Conservation (phyloP, 2,797 vertebrate species). For the Fistularia commersonii region DNA sequence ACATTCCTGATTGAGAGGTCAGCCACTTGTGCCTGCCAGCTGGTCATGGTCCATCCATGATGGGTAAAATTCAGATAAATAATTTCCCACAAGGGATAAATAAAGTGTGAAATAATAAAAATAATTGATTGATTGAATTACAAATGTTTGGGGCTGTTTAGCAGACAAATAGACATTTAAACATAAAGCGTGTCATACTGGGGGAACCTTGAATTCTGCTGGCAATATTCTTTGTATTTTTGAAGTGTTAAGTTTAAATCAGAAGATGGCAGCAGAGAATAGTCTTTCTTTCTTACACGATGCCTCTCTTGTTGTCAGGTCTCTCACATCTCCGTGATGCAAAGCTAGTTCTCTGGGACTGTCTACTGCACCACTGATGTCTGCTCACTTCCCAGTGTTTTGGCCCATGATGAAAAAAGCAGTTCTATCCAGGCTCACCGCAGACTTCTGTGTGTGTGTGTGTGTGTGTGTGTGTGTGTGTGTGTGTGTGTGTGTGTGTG, state of each 20-base stretch:
- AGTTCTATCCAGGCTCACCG: constrained; percentile 26
- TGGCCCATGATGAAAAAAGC: constrained; percentile 69
- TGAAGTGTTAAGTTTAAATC: constrained; percentile 9
- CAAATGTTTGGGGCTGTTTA: no score
- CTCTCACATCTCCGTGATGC: constrained; percentile 76
- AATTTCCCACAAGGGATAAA: no score
- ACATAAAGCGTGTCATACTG: no score
- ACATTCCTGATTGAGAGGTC: no score
- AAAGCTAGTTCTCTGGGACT: constrained; percentile 53
- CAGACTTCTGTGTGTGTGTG: constrained; percentile 28
- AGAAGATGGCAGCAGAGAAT: constrained; percentile 49
- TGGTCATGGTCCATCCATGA: no score
- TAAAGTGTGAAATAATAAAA: no score
- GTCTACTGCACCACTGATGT: constrained; percentile 52
- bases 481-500: constrained; percentile 24
- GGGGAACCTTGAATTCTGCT: not conserved
- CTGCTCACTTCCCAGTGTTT: constrained; percentile 51
- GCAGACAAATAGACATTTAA: no score
- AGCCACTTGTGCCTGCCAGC: no score
- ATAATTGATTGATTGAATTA: no score
- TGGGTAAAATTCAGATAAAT: no score
- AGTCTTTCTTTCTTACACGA: constrained; percentile 19
- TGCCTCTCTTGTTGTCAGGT: constrained; percentile 61
- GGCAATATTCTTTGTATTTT: not conserved
- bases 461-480: constrained; percentile 21